A percentile compares a stretch with the other conserved stretches of the same genome.
These are phyloP conservation scores for Otus sunia DNA, from an alignment of 2,113 vertebrate genomes.

Conservation along the genomic window DNA sequence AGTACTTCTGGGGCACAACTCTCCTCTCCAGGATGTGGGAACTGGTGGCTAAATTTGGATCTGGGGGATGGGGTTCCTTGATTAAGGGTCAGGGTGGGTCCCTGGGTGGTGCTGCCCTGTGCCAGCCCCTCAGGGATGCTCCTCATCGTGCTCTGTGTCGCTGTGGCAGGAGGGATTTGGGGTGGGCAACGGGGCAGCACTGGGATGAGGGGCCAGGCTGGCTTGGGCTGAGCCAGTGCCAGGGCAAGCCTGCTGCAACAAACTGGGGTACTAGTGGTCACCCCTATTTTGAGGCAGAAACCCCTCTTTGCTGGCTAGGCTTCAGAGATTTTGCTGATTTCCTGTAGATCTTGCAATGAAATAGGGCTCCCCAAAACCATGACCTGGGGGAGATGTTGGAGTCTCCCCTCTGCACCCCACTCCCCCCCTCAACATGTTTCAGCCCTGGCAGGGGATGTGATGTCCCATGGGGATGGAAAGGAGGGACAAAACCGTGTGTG, in stretches of 20 bases:
- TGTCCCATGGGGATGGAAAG: not conserved
- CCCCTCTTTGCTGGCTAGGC: not conserved
- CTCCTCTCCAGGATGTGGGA: rapidly evolving
- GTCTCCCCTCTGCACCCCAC: no score
- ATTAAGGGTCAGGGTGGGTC: not conserved
- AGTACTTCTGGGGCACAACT: rapidly evolving
- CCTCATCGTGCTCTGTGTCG: rapidly evolving
- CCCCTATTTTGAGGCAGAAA: not conserved
- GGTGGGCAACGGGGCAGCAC: not conserved
- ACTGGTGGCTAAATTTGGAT: no score
- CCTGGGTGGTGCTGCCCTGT: rapidly evolving
- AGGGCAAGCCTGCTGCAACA: not conserved
- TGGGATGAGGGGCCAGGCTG: not conserved
- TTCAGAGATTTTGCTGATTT: not conserved
- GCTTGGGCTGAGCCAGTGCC: rapidly evolving
- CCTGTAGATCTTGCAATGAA: not conserved
- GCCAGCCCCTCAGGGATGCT: rapidly evolving
- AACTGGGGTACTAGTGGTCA: not conserved
- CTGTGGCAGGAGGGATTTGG: not conserved
- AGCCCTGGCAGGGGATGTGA: not conserved
- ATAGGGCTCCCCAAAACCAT: not conserved
- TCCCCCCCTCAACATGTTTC: not conserved
- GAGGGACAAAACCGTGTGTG: rapidly evolving
- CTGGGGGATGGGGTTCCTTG: not conserved
- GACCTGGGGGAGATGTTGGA: not conserved